These are phyloP conservation scores for Manis javanica DNA, from an alignment of 2,797 vertebrate genomes.

Conservation along the genomic window DNA sequence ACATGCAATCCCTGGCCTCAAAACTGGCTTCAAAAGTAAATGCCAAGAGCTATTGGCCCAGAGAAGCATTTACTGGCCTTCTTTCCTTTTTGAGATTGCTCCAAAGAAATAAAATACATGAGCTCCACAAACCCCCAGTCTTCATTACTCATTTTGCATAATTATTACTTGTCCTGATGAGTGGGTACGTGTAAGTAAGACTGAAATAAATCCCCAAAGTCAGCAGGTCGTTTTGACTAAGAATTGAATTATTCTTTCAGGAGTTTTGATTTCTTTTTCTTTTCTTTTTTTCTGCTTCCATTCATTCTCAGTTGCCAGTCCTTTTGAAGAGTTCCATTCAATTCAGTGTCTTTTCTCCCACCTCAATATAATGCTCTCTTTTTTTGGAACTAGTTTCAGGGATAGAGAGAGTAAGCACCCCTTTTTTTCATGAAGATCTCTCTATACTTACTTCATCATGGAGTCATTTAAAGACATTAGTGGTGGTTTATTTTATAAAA, in stretches of 20 bases:
- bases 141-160: slow-evolving; percentile 60
- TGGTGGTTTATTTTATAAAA: slow-evolving; percentile 42
- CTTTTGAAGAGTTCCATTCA: slow-evolving; percentile 14
- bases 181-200: slow-evolving; percentile 67
- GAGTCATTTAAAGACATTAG: slow-evolving; percentile 34
- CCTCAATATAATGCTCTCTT: not conserved
- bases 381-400: not conserved
- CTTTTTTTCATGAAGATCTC: slow-evolving; percentile 14
- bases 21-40: not conserved
- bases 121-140: not conserved
- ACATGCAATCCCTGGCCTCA: not conserved
- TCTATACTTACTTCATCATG: not conserved
- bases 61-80: not conserved
- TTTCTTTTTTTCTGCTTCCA: slow-evolving; percentile 9
- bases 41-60: not conserved
- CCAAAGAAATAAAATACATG: slow-evolving; percentile 31
- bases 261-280: slow-evolving; percentile 36
- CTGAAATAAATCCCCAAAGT: slow-evolving; percentile 59
- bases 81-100: not conserved
- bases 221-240: slow-evolving; percentile 60
- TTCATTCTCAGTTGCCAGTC: slow-evolving; percentile 29
- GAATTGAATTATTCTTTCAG: slow-evolving; percentile 32
- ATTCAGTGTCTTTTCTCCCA: not conserved
- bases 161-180: slow-evolving; percentile 64
- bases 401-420: not conserved